phyloP scores from a whole-genome alignment of 2,888 invertebrate species.

The Lydus trimaculatus region DNA sequence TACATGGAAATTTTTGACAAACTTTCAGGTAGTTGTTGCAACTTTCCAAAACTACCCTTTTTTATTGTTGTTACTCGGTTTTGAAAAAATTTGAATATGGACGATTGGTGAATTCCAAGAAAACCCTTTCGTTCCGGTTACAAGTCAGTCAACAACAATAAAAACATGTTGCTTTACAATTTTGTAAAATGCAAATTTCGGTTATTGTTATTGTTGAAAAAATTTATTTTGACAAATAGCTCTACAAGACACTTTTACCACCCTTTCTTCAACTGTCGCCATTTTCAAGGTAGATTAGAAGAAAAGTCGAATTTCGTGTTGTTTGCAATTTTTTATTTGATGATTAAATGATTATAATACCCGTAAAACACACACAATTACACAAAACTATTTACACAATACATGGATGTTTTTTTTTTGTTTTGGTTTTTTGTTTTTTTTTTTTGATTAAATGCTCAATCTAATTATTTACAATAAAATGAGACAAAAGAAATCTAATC shows the following conservation, averaged over 20 bases:
- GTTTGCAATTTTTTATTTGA: neutral
- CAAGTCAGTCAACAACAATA: neutral
- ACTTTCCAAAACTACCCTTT: neutral
- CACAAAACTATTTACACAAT: conserved; percentile 1
- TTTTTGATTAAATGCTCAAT: neutral
- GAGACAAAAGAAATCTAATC: conserved; percentile 19
- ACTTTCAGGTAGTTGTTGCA: neutral
- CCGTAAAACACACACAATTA: neutral
- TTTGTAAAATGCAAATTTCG: neutral
- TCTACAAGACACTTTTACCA: neutral
- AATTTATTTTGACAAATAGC: neutral
- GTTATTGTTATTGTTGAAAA: too few relatives aligned
- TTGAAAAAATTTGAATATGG: neutral
- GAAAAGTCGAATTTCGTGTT: neutral
- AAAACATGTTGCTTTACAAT: neutral
- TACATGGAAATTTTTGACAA: neutral
- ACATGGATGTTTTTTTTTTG: neutral
- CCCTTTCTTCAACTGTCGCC: neutral
- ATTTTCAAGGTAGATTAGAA: neutral
- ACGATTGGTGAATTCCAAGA: neutral
- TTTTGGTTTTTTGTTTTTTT: neutral
- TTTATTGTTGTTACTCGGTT: neutral
- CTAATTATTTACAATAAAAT: conserved; percentile 15
- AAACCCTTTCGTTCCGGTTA: neutral
- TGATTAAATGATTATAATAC: conserved; percentile 1